Base-by-base conservation (phyloP, 1,140 invertebrate genomes). In the Probaryconus sp. region DNA sequence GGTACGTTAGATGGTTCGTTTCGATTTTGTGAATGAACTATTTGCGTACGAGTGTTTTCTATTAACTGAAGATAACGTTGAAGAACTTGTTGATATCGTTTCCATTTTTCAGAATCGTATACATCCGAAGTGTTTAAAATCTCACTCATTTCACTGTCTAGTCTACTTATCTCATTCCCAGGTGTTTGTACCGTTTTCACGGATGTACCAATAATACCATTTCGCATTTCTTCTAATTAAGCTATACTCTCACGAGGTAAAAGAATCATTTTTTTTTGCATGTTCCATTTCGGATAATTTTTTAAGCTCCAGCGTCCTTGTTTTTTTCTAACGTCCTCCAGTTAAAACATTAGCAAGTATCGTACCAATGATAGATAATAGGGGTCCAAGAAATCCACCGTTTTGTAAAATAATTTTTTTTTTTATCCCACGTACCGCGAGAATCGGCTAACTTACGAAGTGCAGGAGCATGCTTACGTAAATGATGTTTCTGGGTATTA, bases 201-300 rank as follows among this genome's bases (percentile, higher is more conserved):
- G n/a, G n/a, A n/a, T n/a, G n/a, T n/a, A n/a, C n/a, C n/a, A n/a
- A n/a, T n/a, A n/a, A n/a, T n/a, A 1, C 2, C 5, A 17, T 43
- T 30, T n/a, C 9, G 9, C 10, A 17, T 40, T 38, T 48, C 28
- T 7, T 45, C 24, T 1, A 38, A 17, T 31, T 31, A 13, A 2
- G 35, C 31, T 1, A 37, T 9, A 20, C 51, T 38, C 10, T 72
- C 68, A n/a, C 9, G 18, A 0, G 68, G 68, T 7, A 64, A 11
- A 7, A 72, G 16, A 10, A 72, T 33, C 68, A 72, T 72, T 51
- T 72, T 72, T n/a, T 21, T 26, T 55, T 3, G 31, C 43, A 11
- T 64, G 30, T 20, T 72, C 60, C 60, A 72, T 61, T 42, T 33
- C 33, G 24, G 37, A 37, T 21, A n/a, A n/a, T n/a, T n/a, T n/a